Conservation (phyloP, 2,113 vertebrate species). For the Trachemys scripta region DNA sequence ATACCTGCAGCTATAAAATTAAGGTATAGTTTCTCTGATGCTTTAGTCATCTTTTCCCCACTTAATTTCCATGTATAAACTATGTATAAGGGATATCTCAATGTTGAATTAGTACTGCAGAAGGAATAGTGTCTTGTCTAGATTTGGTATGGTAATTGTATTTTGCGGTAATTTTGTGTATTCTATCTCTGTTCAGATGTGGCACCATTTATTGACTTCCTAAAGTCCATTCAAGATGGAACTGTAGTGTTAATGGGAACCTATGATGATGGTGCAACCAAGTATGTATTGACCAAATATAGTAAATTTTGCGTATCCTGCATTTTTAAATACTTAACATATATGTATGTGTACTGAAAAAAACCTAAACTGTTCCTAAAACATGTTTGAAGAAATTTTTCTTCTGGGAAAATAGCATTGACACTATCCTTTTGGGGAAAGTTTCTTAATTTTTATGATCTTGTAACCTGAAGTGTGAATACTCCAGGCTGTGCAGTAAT, state of each 20-base stretch:
- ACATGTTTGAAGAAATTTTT: not conserved
- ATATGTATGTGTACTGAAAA: not conserved
- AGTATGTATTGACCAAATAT: slow-evolving; percentile 82
- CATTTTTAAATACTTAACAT: not conserved
- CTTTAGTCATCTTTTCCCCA: not conserved
- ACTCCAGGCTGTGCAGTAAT: not conserved
- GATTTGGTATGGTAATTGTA: not conserved
- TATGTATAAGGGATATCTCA: not conserved
- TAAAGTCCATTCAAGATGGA: slow-evolving; percentile 91
- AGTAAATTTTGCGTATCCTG: not conserved
- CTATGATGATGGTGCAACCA: slow-evolving; percentile 93
- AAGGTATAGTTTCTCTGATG: not conserved
- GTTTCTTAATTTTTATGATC: not conserved
- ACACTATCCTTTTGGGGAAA: not conserved
- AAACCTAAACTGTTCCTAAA: not conserved
- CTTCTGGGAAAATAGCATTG: not conserved
- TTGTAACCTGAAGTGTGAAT: not conserved
- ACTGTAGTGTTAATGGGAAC: slow-evolving; percentile 95
- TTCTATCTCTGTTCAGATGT: slow-evolving; percentile 84
- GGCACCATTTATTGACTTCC: slow-evolving; percentile 87
- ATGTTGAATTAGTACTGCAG: not conserved
- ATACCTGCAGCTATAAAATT: not conserved
- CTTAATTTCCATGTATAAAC: not conserved
- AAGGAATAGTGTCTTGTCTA: not conserved
- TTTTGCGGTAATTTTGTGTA: not conserved